Conservation (phyloP, 2,888 invertebrate species). For the Tupiocoris notatus region DNA sequence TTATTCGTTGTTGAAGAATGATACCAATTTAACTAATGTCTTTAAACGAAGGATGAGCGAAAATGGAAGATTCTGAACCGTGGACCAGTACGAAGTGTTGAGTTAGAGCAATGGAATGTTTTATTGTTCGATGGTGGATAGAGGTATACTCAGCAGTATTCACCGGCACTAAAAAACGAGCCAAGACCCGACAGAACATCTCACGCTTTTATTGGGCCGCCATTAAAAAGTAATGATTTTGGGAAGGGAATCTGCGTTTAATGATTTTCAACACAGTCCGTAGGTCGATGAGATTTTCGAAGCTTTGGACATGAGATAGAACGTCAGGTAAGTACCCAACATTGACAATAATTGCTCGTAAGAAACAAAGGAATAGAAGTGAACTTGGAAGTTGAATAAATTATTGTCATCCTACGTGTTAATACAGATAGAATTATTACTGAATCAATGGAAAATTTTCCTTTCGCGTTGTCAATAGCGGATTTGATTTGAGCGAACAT, state of each 20-base stretch:
- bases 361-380: too few species aligned
- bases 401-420: too few species aligned
- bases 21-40: neutral
- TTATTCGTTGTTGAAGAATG: too few species aligned
- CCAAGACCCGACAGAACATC: slow-evolving; percentile 5
- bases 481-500: too few species aligned
- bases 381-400: too few species aligned
- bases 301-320: slow-evolving; percentile 18
- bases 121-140: neutral
- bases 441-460: too few species aligned
- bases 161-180: slow-evolving; percentile 1
- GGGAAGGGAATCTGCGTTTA: slow-evolving; percentile 5
- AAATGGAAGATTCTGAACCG: neutral
- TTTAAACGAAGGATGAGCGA: neutral
- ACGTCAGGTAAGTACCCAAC: too few species aligned
- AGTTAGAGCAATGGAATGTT: slow-evolving; percentile 13
- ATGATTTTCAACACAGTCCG: slow-evolving; percentile 32
- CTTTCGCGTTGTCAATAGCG: too few species aligned
- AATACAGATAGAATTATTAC: too few species aligned
- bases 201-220: slow-evolving; percentile 20
- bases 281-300: slow-evolving; percentile 19
- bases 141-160: slow-evolving; percentile 22
- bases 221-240: slow-evolving; percentile 42
- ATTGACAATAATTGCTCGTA: too few species aligned
- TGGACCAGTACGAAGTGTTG: neutral